Conservation (phyloP, 2,797 vertebrate genomes). For the Thamnophis elegans region DNA sequence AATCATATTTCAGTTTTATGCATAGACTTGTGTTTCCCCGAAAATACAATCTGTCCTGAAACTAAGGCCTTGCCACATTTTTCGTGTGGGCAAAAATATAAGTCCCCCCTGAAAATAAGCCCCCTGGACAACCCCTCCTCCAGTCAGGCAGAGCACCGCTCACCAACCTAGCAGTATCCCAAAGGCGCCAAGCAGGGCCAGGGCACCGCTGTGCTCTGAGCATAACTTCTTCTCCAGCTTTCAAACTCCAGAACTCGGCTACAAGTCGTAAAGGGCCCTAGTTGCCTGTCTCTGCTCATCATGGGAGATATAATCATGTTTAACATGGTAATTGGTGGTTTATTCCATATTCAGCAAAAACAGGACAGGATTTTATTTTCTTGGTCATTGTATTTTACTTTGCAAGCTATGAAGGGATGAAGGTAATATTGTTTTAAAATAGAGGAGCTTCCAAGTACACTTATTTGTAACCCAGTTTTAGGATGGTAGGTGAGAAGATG, state of each 20-base stretch:
- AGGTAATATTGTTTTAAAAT: neutral
- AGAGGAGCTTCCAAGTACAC: neutral
- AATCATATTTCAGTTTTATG: slow-evolving; percentile 6
- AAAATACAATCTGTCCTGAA: no score
- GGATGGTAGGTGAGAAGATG: neutral
- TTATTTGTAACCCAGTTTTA: neutral
- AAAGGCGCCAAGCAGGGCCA: no score
- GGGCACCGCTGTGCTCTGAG: no score
- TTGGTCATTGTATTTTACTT: neutral
- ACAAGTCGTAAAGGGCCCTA: neutral
- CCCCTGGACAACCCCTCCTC: no score
- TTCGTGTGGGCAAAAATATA: no score
- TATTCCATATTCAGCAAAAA: neutral
- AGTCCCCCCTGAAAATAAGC: no score
- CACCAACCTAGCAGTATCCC: no score
- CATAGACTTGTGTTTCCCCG: no score
- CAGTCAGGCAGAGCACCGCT: no score
- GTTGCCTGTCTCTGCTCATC: neutral
- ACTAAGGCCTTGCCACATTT: no score
- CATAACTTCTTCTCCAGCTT: no score
- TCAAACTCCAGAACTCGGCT: no score
- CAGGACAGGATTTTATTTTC: neutral
- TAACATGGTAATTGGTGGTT: neutral
- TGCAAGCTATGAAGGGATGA: neutral
- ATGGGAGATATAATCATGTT: neutral